phyloP scores from a whole-genome alignment of 53 echinoderm and acorn worm species.

The Pentamera pediparva region DNA sequence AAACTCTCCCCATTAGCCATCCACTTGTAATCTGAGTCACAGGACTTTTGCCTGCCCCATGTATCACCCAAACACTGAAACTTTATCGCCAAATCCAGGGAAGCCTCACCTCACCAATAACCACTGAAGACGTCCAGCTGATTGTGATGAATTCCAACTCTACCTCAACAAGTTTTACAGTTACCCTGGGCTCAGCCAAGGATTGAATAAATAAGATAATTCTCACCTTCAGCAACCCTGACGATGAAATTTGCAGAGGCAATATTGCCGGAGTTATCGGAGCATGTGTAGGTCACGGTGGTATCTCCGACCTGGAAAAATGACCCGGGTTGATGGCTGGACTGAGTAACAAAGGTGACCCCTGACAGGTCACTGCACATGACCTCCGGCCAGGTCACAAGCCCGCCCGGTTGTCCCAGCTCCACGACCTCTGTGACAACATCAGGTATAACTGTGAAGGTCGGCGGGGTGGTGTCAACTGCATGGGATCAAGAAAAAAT shows the following conservation, averaged over 20 bases:
- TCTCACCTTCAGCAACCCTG: not conserved
- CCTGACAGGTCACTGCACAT: not conserved
- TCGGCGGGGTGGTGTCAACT: constrained; percentile 25
- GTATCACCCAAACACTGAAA: too few relatives aligned
- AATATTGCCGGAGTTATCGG: constrained; percentile 16
- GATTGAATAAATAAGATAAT: too few relatives aligned
- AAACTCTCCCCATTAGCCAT: too few relatives aligned
- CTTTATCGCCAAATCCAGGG: too few relatives aligned
- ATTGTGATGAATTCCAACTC: too few relatives aligned
- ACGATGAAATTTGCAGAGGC: not conserved
- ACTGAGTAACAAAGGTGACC: not conserved
- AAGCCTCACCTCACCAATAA: too few relatives aligned
- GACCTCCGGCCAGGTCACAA: not conserved
- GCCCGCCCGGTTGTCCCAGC: not conserved
- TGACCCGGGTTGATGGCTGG: constrained; percentile 1
- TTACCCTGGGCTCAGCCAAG: too few relatives aligned
- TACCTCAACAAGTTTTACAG: too few relatives aligned
- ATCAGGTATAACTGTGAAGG: not conserved
- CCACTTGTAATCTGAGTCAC: too few relatives aligned
- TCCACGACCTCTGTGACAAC: not conserved
- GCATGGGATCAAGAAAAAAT: not conserved
- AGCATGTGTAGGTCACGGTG: constrained; percentile 43
- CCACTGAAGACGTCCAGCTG: too few relatives aligned
- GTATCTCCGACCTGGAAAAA: constrained; percentile 25
- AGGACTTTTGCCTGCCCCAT: too few relatives aligned